Percentiles rank a stretch among this genome's conserved stretches.
Conservation (phyloP, 2,113 vertebrate genomes). For the Isurus oxyrinchus region DNA sequence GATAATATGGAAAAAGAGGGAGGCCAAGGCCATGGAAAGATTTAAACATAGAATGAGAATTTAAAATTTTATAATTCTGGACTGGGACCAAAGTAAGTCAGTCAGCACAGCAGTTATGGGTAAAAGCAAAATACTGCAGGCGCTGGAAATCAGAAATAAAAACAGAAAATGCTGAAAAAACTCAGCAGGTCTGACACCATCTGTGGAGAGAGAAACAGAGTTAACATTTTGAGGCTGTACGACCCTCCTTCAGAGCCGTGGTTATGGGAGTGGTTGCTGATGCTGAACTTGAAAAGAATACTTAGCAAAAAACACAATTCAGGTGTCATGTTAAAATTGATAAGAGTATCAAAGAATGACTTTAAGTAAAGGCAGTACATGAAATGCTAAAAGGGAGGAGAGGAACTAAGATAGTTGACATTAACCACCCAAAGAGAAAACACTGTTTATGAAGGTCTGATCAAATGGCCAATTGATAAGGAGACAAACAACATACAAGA, state of each 20-base stretch:
- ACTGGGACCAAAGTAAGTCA: not conserved
- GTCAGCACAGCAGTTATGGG: not conserved
- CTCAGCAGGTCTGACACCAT: too few relatives aligned
- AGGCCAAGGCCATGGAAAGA: not conserved
- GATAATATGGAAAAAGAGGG: not conserved
- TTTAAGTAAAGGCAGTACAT: not conserved
- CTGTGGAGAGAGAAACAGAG: too few relatives aligned
- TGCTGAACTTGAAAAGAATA: not conserved
- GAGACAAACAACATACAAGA: not conserved
- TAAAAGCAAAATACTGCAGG: too few relatives aligned
- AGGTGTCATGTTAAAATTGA: not conserved
- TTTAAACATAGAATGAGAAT: not conserved
- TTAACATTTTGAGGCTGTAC: too few relatives aligned
- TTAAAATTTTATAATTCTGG: not conserved
- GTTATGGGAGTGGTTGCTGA: not conserved
- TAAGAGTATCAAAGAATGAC: not conserved
- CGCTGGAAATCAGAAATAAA: too few relatives aligned
- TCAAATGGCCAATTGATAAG: not conserved
- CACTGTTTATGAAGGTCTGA: not conserved
- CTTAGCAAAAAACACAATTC: not conserved
- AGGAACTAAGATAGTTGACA: not conserved
- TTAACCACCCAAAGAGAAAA: not conserved
- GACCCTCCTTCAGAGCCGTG: too few relatives aligned
- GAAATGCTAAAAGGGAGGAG: not conserved
- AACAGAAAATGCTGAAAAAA: too few relatives aligned